Conservation (phyloP, 1,140 invertebrate genomes). For the Eumeta japonica region DNA sequence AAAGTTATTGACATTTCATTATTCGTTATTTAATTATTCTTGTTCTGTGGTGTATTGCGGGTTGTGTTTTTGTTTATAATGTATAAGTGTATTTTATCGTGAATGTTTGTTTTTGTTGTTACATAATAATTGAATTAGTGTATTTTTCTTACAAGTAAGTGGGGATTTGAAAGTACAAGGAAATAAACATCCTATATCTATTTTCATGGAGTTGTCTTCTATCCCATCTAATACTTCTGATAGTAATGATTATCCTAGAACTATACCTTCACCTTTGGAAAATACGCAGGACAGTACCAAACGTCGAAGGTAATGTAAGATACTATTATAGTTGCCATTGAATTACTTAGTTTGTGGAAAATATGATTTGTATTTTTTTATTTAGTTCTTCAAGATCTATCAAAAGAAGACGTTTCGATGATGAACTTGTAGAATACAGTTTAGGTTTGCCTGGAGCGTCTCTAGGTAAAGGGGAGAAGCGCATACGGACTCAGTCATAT, state of each 20-base stretch:
- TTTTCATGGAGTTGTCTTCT: conserved; percentile 39
- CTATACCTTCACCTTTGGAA: conserved; percentile 27
- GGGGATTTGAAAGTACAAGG: too few relatives aligned
- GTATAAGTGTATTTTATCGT: too few relatives aligned
- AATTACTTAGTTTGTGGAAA: neutral
- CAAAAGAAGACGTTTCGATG: conserved; percentile 93
- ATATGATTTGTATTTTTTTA: conserved; percentile 9
- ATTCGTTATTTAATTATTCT: too few relatives aligned
- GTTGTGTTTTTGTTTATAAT: too few relatives aligned
- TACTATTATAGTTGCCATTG: neutral
- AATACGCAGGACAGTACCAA: conserved; percentile 37
- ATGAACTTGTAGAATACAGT: conserved; percentile 91
- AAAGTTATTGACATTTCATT: too few relatives aligned
- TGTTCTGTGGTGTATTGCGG: too few relatives aligned
- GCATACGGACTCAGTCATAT: conserved; percentile 59
- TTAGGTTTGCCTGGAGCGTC: conserved; percentile 66
- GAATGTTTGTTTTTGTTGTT: too few relatives aligned
- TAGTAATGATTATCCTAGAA: conserved; percentile 41
- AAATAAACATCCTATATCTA: too few relatives aligned
- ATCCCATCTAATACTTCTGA: conserved; percentile 44
- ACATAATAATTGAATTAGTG: too few relatives aligned
- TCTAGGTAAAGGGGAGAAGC: conserved; percentile 54
- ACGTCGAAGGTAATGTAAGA: conserved; percentile 30
- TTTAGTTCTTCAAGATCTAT: conserved; percentile 87
- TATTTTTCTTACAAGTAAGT: too few relatives aligned